Evolutionary conservation across 2,797 vertebrate genomes (phyloP), one percentile per base, ranked within the genome.

Genomic region (Neosilurus hyrtlii): DNA sequence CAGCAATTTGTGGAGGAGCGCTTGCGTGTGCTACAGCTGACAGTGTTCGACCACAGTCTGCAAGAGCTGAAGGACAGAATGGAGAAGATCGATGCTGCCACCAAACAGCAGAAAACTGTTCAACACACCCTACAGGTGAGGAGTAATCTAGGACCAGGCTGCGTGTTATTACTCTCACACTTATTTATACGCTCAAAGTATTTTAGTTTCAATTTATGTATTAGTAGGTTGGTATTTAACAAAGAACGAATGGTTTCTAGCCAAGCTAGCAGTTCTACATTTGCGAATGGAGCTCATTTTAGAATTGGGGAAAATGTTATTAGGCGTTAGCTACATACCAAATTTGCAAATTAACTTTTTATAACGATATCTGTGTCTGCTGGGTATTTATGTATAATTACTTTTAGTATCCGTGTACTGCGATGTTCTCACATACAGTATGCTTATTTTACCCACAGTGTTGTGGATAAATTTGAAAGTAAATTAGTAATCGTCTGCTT

Each of bases 1-100:
- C 97, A 98, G 78, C 95, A 93, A 84, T 91, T 99, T 70, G 93
- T 99, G 49, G 96, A 97, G 89, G 96, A 99, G 88, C 96, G 95
- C 74, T 89, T 99, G 82, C 93, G 85, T 77, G 91, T 91, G 3
- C 88, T 99, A 81, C 96, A 99, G 83, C 92, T 94, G 89, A 94
- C 94, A 0, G 93, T 96, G 61, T 98, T 99, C 88, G 97, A 99
- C 87, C 95, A 94, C 89, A 92, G 91, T 88, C 90, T 99, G 81
- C 94, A 95, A 79, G 97, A 99, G 85, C 89, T 99, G 78, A 98
- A 96, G 90, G 94, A 94, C 12, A 92, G 97, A 87, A 96, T 99
- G 86, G 97, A 98, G 65, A 97, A 97, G 88, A 96, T 98, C 0
- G 96, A 99, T 87, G 97, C 95, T 90, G 90, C 91, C 67, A 95